Percentiles rank a stretch among this genome's conserved stretches.
These are phyloP conservation scores for Champsocephalus esox DNA, from an alignment of 2,797 vertebrate species.

Conservation along the genomic window DNA sequence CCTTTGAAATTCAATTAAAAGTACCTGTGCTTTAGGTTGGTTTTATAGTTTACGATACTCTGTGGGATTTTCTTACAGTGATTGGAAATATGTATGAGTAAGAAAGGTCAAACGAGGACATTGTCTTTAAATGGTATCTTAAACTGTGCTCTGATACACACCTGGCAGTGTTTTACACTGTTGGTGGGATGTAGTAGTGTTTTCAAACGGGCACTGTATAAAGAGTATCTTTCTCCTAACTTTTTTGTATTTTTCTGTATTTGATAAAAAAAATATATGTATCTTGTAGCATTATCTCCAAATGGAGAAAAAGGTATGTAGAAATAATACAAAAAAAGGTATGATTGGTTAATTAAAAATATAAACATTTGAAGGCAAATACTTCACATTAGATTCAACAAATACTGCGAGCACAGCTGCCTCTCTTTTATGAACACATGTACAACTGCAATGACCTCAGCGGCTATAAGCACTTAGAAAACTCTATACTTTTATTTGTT, in stretches of 20 bases:
- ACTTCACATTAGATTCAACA: not conserved
- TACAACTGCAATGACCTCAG: not conserved
- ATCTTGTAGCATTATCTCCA: not conserved
- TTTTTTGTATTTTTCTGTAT: not conserved
- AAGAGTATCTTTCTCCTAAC: not conserved
- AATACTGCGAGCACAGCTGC: not conserved
- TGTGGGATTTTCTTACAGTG: not conserved
- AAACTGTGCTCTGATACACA: constrained; percentile 21
- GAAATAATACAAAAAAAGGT: not conserved
- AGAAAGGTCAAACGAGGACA: constrained; percentile 32
- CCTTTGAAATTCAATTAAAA: not conserved
- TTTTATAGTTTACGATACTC: not conserved
- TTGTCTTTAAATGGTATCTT: not conserved
- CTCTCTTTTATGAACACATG: not conserved
- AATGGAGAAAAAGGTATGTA: not conserved
- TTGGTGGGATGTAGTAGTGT: not conserved
- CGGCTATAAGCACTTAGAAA: not conserved
- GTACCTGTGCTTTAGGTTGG: not conserved
- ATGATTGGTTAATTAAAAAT: no score
- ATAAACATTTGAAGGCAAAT: not conserved
- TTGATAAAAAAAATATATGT: not conserved
- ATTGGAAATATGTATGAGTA: not conserved
- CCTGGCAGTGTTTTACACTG: constrained; percentile 31
- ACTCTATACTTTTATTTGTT: not conserved
- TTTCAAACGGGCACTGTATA: not conserved